These are phyloP conservation scores for Fratercula arctica DNA, from an alignment of 2,797 vertebrate species.

Conservation along the genomic window DNA sequence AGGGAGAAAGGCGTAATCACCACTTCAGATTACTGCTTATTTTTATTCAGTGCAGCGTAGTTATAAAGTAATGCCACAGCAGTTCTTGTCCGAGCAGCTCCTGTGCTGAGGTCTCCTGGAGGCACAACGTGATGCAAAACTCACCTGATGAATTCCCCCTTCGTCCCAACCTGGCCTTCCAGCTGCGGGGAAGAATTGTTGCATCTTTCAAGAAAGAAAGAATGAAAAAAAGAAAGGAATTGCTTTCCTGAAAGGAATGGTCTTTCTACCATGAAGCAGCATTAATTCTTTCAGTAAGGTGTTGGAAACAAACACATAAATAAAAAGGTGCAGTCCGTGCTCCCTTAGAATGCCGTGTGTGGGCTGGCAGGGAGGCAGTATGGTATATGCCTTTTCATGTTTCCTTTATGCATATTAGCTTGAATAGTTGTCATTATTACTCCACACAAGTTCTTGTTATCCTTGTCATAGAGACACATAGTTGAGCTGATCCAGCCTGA, in stretches of 20 bases:
- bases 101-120: background rate
- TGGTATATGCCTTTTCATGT: background rate
- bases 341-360: background rate
- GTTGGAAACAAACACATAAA: background rate
- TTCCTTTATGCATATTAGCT: background rate
- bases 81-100: background rate
- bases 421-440: background rate
- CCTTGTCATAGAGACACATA: background rate
- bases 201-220: background rate
- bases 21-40: background rate
- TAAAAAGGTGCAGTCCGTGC: background rate
- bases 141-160: background rate
- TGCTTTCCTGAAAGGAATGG: rapidly evolving
- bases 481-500: background rate
- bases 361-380: background rate
- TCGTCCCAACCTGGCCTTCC: background rate
- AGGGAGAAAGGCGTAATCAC: background rate
- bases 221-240: background rate
- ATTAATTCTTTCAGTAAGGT: background rate
- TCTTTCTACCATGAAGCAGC: background rate
- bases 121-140: background rate
- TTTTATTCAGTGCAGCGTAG: background rate
- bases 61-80: background rate
- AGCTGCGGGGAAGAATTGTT: background rate
- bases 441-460: background rate